phyloP scores from a whole-genome alignment of 2,113 vertebrate genomes.

The Crypturellus undulatus region DNA sequence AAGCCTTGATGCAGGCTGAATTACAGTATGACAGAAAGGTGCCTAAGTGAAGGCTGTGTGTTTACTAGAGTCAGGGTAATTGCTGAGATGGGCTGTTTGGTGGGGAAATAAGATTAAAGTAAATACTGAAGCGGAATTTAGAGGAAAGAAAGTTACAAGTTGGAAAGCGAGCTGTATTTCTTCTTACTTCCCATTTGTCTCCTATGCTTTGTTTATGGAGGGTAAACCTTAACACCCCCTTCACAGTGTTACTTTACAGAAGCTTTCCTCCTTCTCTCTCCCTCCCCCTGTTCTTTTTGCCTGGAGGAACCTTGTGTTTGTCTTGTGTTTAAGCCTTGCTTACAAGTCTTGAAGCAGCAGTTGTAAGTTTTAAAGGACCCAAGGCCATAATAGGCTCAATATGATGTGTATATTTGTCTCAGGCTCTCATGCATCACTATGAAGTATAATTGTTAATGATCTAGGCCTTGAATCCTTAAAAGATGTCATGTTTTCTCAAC shows the following conservation, averaged over 20 bases:
- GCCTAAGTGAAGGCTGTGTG: neutral
- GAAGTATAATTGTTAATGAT: conserved; percentile 30
- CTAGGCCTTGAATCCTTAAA: neutral
- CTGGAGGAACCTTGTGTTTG: accelerated
- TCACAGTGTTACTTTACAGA: neutral
- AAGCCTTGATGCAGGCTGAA: neutral
- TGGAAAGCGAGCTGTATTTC: neutral
- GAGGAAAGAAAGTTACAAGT: neutral
- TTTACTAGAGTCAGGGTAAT: neutral
- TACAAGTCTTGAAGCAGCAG: neutral
- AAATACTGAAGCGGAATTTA: neutral
- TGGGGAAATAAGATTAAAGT: neutral
- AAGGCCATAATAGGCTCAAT: neutral
- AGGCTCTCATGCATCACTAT: neutral
- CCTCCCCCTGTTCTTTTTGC: neutral
- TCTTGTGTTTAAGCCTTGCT: neutral
- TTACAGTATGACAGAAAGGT: neutral
- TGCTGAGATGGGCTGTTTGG: neutral
- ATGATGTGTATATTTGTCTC: neutral
- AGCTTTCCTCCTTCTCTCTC: neutral
- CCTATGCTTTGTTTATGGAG: neutral
- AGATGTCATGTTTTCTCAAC: conserved; percentile 34
- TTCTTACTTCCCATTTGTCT: neutral
- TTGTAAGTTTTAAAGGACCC: neutral
- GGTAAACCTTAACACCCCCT: neutral